Conservation (phyloP, 2,113 vertebrate genomes). For the Pelecanoides urinatrix region DNA sequence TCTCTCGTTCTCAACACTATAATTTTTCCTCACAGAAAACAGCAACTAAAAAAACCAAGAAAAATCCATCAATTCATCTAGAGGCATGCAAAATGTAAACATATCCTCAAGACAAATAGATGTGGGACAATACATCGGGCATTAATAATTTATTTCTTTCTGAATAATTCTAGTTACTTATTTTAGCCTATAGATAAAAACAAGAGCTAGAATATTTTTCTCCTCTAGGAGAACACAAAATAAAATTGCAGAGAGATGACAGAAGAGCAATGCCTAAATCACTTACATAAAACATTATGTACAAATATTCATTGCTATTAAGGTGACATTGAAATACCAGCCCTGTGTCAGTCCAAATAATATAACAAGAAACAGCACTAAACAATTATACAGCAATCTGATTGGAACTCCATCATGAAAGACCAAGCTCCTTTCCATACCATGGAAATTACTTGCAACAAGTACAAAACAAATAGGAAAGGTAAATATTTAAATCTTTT, state of each 20-base stretch:
- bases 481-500: background rate
- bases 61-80: background rate
- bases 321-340: background rate
- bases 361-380: background rate
- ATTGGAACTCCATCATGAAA: background rate
- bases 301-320: background rate
- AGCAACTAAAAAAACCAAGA: background rate
- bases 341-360: background rate
- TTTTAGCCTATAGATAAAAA: background rate
- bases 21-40: background rate
- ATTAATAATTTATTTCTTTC: background rate
- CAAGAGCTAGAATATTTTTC: background rate
- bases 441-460: background rate
- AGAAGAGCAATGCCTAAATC: background rate
- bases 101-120: background rate
- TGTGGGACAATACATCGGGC: background rate
- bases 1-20: background rate
- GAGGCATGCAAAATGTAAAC: background rate
- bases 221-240: background rate
- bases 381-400: background rate
- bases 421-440: background rate
- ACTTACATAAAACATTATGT: background rate
- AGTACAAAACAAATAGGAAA: background rate
- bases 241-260: background rate
- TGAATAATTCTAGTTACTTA: conserved; percentile 12